Conservation (phyloP, 2,797 vertebrate genomes). For the Hozukius guyotensis region DNA sequence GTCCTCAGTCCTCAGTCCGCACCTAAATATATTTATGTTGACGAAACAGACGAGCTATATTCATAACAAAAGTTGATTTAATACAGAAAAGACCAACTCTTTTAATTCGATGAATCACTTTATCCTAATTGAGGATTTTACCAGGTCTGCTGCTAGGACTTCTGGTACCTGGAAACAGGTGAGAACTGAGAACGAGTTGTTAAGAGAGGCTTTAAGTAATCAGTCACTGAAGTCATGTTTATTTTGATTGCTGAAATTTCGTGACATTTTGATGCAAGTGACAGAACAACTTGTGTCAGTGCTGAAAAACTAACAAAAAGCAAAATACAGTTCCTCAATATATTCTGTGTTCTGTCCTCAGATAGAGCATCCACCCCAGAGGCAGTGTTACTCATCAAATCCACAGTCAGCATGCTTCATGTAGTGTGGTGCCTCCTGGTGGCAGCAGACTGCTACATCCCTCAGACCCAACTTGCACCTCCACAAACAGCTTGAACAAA, state of each 20-base stretch:
- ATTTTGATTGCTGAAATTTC: no score
- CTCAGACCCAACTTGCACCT: conserved; percentile 86
- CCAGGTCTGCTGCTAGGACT: conserved; percentile 96
- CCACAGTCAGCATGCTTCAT: conserved; percentile 95
- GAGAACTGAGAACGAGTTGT: conserved; percentile 31
- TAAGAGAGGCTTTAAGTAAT: no score
- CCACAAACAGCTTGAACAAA: not conserved
- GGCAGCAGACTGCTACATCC: conserved; percentile 56
- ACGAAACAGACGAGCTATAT: no score
- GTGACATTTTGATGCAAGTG: no score
- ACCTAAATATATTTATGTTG: no score
- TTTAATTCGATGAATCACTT: no score
- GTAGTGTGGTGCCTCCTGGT: conserved; percentile 74
- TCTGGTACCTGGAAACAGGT: conserved; percentile 99
- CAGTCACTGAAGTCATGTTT: no score
- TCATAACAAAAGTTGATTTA: no score
- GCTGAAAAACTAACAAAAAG: not conserved
- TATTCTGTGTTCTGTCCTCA: conserved; percentile 51
- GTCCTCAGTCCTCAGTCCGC: fast-evolving
- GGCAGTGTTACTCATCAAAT: conserved; percentile 92
- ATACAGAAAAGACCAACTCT: fast-evolving
- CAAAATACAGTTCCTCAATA: not conserved
- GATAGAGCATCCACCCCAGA: conserved; percentile 89
- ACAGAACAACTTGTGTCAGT: no score
- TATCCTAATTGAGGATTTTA: conserved; percentile 51